phyloP scores from a whole-genome alignment of 2,888 invertebrate species.

The Altica lythri region DNA sequence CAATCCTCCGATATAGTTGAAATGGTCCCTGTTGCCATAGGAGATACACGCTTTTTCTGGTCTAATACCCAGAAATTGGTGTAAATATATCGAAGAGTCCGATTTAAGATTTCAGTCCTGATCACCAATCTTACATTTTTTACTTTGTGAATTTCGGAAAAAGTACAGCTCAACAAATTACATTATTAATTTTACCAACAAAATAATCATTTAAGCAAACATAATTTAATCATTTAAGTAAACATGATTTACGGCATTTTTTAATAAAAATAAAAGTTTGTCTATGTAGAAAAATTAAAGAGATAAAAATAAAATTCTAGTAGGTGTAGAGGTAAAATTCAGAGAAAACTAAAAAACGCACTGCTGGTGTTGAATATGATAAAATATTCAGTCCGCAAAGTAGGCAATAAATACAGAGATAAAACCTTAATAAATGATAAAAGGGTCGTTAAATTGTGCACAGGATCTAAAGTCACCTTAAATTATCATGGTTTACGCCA shows the following conservation, averaged over 20 bases:
- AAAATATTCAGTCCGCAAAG: constrained; percentile 47
- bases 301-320: too few relatives aligned
- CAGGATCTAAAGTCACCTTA: constrained; percentile 32
- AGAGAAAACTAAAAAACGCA: constrained; percentile 2
- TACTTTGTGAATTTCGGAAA: too few relatives aligned
- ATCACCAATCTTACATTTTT: too few relatives aligned
- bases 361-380: constrained; percentile 38
- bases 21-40: constrained; percentile 31
- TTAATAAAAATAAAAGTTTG: too few relatives aligned
- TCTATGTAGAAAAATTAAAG: too few relatives aligned
- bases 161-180: too few relatives aligned
- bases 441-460: constrained; percentile 52
- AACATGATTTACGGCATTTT: too few relatives aligned
- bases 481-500: constrained; percentile 29
- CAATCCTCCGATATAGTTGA: constrained; percentile 45
- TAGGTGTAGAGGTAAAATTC: not conserved
- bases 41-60: constrained; percentile 18
- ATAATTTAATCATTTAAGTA: too few relatives aligned
- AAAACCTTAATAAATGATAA: constrained; percentile 53
- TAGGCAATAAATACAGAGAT: constrained; percentile 41
- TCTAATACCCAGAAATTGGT: constrained; percentile 18
- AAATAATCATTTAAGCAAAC: too few relatives aligned
- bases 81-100: not conserved
- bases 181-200: too few relatives aligned
- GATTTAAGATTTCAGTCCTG: too few relatives aligned